Evolutionary conservation across 1,140 invertebrate genomes (phyloP), one percentile per base, ranked within the genome.

Genomic region (Helicoverpa zea): DNA sequence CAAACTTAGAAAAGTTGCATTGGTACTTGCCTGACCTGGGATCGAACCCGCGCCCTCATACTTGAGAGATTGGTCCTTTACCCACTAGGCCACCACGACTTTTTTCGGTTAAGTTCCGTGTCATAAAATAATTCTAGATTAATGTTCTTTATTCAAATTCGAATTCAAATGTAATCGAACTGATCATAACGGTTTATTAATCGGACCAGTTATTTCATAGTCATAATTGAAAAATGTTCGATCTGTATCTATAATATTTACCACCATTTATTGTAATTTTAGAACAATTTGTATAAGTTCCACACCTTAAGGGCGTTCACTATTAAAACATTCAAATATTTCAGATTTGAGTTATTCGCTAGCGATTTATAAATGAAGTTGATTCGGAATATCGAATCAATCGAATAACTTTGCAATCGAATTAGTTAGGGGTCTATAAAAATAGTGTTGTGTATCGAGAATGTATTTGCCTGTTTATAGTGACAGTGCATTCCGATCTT

Each of bases 341-440:
- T 49, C 63, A 66, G 43, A 49, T 18, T 66, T 66, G 63, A 66
- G 47, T 66, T 66, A 66, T 66, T 49, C 47, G 63, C 63, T 66
- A 66, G 52, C 66, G 49, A 70, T 52, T 70, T 70, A 70, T 70
- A 70, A 70, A 70, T 70, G 47, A 70, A 70, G 47, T 52, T 70
- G 47, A 70, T 52, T 29, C 49, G 13, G 49, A 14, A 66, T 66
- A 52, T 30, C 49, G 66, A 70, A 52, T 66, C 43, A 18, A 66
- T 43, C 16, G 35, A 64, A 43, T 64, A 18, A 58, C n/a, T 58
- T 58, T n/a, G 54, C 54, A 58, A 58, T 58, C 54, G 35, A 35
- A 35, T 35, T 35, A 35, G 35, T 35, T 35, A 35, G 3, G 35
- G 7, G 7, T 35, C 7, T 35, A 35, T 35, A 35, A 35, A 35